These are phyloP conservation scores for Pimephales promelas DNA, from an alignment of 2,113 vertebrate genomes.

Conservation along the genomic window DNA sequence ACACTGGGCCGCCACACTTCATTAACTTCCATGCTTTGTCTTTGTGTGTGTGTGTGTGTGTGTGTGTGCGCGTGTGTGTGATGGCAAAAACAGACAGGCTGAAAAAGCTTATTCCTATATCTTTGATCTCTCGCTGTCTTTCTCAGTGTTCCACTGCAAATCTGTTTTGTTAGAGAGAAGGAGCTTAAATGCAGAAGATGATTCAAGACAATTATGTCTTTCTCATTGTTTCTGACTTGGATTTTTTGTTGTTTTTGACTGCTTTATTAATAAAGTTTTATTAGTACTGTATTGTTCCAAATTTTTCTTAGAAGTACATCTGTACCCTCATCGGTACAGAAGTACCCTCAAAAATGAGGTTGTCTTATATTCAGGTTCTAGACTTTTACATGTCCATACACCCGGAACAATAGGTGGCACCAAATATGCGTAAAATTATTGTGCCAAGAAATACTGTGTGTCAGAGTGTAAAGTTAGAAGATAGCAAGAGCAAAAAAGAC, in stretches of 20 bases:
- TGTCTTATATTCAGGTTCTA: too few species aligned
- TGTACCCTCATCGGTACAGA: too few species aligned
- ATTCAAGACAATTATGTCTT: background rate
- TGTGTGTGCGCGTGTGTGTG: slow-evolving; percentile 11
- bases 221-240: background rate
- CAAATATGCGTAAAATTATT: too few species aligned
- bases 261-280: too few species aligned
- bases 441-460: too few species aligned
- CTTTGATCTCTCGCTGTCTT: slow-evolving; percentile 1
- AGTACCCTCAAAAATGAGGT: too few species aligned
- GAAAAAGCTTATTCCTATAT: background rate
- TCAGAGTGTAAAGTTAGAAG: too few species aligned
- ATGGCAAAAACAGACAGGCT: background rate
- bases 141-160: background rate
- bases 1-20: slow-evolving; percentile 27
- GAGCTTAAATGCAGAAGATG: background rate
- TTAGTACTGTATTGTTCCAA: background rate
- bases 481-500: too few species aligned
- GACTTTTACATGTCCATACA: too few species aligned
- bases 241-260: background rate
- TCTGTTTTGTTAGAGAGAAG: background rate
- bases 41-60: slow-evolving; percentile 1
- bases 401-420: too few species aligned
- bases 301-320: too few species aligned
- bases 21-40: slow-evolving; percentile 28